Evolutionary conservation across 1,140 invertebrate species (phyloP), one percentile per base, ranked within the genome.

Genomic region (Drosophila asahinai): DNA sequence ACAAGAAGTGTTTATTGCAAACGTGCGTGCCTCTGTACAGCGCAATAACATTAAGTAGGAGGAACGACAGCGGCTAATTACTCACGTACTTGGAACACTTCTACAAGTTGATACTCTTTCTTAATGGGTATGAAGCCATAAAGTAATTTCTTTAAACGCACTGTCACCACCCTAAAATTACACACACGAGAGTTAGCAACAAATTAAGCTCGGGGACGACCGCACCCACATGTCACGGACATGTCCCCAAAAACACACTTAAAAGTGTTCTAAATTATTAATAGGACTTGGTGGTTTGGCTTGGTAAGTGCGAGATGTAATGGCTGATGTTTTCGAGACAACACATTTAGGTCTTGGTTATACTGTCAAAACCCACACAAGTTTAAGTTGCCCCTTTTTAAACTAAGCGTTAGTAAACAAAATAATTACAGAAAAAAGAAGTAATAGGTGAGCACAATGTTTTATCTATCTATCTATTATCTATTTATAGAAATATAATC

Each of bases 81-180:
- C 79, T 90, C 80, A 92, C 90, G 81, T 86, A 93, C 92, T 70
- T 93, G 86, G 48, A 91, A 68, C 76, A 91, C 82, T 93, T 86
- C 83, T 74, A 87, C 72, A 65, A 90, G 78, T 77, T 87, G 86
- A 67, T 91, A 86, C 77, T 92, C 90, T 63, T 87, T 78, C 66
- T 92, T 80, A 81, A 92, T 83, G 65, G 86, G 86, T 75, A 90
- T 87, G 54, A 92, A 80, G 81, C 90, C 90, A 80, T 87, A 92
- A 80, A 92, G 86, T 48, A 86, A 90, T 92, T 90, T 92, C 81
- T 92, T 92, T 76, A 92, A 77, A 81, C 81, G 86, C 38, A 92
- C 67, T 68, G 80, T 86, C 72, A 84, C 81, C 72, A 84, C 81
- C 90, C 90, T 92, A 91, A 65, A 90, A 91, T 66, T 80, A 91